These are phyloP conservation scores for Homalodisca vitripennis DNA, from an alignment of 1,140 invertebrate genomes.

Conservation along the genomic window DNA sequence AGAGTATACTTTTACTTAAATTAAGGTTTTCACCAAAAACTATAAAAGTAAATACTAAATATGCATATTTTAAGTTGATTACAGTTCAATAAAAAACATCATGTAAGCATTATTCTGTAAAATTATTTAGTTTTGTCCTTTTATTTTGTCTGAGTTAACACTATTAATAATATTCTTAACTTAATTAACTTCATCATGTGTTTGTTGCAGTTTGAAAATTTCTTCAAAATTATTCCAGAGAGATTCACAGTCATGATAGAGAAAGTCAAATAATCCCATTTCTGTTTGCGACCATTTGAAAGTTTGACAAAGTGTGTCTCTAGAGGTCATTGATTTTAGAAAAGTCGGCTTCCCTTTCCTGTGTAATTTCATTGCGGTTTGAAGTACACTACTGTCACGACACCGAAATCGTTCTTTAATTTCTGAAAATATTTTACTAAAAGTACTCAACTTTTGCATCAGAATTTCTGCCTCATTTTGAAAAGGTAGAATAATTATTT, in stretches of 20 bases:
- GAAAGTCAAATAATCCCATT: background rate
- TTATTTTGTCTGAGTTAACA: no score
- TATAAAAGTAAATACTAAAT: no score
- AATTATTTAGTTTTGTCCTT: no score
- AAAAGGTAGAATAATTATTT: conserved; percentile 1
- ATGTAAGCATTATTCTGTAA: no score
- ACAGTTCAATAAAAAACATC: no score
- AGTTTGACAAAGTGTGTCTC: background rate
- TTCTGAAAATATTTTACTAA: background rate
- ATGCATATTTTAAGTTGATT: no score
- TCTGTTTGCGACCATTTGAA: background rate
- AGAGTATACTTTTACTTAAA: no score
- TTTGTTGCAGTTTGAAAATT: conserved; percentile 1
- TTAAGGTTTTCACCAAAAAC: no score
- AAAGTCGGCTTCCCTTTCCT: background rate
- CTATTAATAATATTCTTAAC: no score
- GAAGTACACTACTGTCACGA: background rate
- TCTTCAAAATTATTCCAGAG: background rate
- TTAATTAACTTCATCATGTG: no score
- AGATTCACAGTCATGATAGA: conserved; percentile 6
- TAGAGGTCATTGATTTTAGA: background rate
- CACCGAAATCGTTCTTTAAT: background rate
- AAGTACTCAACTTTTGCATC: background rate
- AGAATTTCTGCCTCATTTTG: background rate
- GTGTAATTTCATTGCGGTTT: background rate